Evolutionary conservation across 1,140 invertebrate species (phyloP).

Genomic region (Ruditapes philippinarum): DNA sequence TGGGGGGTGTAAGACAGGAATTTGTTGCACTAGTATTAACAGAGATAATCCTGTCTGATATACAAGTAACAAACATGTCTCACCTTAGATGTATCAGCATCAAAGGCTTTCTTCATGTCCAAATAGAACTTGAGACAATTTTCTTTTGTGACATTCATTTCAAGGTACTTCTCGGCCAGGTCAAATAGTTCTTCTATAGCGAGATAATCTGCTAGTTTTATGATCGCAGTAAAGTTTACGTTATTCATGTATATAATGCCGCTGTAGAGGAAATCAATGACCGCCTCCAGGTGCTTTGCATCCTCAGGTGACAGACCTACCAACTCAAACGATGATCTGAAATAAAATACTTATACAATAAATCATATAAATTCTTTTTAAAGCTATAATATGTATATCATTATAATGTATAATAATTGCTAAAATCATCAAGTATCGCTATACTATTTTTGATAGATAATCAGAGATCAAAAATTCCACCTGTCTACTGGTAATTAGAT

Average conservation of each 20-base stretch:
- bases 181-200: neutral
- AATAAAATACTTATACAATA: no score
- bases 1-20: no score
- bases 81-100: neutral
- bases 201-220: conserved; percentile 11
- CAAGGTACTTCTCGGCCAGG: neutral
- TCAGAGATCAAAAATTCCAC: no score
- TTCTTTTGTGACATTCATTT: neutral
- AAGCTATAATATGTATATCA: no score
- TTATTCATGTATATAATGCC: conserved; percentile 32
- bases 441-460: no score
- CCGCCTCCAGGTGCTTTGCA: neutral
- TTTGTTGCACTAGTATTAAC: no score
- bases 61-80: no score
- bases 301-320: neutral
- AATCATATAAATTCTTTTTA: no score
- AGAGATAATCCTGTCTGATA: no score
- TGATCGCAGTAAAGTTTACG: neutral
- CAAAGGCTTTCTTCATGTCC: conserved; percentile 9
- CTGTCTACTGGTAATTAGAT: no score
- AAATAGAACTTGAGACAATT: conserved; percentile 12
- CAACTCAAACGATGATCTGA: conserved; percentile 20
- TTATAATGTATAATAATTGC: no score
- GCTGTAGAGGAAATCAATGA: conserved; percentile 19
- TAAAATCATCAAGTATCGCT: no score